Evolutionary conservation across 2,113 vertebrate genomes (phyloP).

Genomic region (Plestiodon gilberti): DNA sequence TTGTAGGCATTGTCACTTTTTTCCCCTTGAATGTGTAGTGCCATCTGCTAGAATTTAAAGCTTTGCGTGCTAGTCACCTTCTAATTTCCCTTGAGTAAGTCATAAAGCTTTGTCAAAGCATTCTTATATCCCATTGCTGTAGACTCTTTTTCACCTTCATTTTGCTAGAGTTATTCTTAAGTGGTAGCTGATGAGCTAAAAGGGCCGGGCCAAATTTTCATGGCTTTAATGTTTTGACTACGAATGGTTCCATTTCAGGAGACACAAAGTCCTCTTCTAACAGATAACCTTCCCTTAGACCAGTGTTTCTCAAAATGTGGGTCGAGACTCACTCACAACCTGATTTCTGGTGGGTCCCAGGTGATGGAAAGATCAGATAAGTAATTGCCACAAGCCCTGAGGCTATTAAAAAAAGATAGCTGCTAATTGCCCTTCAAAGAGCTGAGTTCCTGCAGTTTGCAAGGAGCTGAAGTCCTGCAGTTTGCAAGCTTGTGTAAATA

Average conservation of each 20-base stretch:
- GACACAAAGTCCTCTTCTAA: not conserved
- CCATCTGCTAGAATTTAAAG: not conserved
- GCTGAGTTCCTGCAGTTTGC: too few relatives aligned
- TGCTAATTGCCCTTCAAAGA: too few relatives aligned
- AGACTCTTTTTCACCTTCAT: slow-evolving; percentile 36
- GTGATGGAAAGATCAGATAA: too few relatives aligned
- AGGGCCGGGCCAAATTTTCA: not conserved
- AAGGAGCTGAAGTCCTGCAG: too few relatives aligned
- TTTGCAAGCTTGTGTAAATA: too few relatives aligned
- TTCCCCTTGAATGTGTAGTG: slow-evolving; percentile 2
- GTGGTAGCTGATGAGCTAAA: not conserved
- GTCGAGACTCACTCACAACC: too few relatives aligned
- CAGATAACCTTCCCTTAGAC: not conserved
- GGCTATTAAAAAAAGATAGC: too few relatives aligned
- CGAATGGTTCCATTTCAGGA: too few relatives aligned
- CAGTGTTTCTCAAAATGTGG: too few relatives aligned
- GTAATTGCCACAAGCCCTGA: too few relatives aligned
- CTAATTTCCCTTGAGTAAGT: slow-evolving; percentile 38
- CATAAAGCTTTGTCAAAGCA: slow-evolving; percentile 8
- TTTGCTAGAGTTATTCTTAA: not conserved
- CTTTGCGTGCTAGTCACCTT: not conserved
- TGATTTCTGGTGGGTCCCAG: too few relatives aligned
- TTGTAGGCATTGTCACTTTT: not conserved
- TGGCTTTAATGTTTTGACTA: not conserved
- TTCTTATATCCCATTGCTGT: not conserved